Conservation (phyloP, 1,140 invertebrate species). For the Cyclina sinensis region DNA sequence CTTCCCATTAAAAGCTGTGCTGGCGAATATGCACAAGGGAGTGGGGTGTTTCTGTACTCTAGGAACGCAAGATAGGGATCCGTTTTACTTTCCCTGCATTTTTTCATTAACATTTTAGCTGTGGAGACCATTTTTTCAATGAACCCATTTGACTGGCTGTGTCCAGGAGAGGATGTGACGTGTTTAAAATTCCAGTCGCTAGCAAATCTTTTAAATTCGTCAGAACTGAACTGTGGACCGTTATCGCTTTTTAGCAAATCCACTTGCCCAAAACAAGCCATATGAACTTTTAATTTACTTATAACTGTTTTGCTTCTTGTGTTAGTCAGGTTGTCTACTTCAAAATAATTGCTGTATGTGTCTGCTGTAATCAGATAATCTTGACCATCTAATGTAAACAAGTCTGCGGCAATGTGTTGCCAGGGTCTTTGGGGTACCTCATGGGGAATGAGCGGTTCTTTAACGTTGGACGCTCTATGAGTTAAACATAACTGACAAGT, state of each 20-base stretch:
- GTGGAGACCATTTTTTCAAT: slow-evolving; percentile 70
- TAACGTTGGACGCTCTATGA: slow-evolving; percentile 46
- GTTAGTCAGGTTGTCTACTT: slow-evolving; percentile 59
- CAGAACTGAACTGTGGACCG: slow-evolving; percentile 66
- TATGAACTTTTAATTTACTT: slow-evolving; percentile 70
- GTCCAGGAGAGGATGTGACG: slow-evolving; percentile 59
- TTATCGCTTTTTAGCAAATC: slow-evolving; percentile 59
- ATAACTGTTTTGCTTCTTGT: slow-evolving; percentile 67
- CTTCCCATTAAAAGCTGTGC: background rate
- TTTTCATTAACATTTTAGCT: slow-evolving; percentile 72
- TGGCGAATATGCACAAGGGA: slow-evolving; percentile 32
- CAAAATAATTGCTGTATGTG: slow-evolving; percentile 68
- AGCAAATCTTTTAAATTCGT: slow-evolving; percentile 62
- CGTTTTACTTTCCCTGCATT: slow-evolving; percentile 64
- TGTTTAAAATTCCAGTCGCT: slow-evolving; percentile 67
- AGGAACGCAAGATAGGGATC: slow-evolving; percentile 71
- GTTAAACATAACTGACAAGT: slow-evolving; percentile 70
- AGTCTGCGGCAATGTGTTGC: slow-evolving; percentile 74
- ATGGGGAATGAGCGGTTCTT: slow-evolving; percentile 69
- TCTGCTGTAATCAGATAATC: slow-evolving; percentile 70
- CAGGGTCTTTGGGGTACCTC: slow-evolving; percentile 71
- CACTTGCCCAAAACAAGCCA: slow-evolving; percentile 70
- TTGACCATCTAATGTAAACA: slow-evolving; percentile 70
- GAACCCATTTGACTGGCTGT: slow-evolving; percentile 68
- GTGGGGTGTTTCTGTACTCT: slow-evolving; percentile 70